Evolutionary conservation across 1,140 invertebrate genomes (phyloP).

Genomic region (Temnothorax curvispinosus): DNA sequence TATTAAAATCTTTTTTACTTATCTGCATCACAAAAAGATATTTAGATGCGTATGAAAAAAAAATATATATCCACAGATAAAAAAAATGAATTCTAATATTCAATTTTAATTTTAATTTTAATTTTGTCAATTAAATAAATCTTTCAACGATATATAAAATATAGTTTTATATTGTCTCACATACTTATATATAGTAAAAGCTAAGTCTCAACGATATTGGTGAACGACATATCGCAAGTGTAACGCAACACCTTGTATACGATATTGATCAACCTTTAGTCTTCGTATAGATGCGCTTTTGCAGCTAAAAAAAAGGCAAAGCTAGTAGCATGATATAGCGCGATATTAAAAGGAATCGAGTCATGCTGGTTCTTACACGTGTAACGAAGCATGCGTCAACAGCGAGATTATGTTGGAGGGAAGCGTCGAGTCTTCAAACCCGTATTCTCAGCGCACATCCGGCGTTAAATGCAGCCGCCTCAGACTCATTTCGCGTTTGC

Average conservation of each 20-base stretch:
- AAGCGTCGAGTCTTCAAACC: background rate
- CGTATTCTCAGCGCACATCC: background rate
- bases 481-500: background rate
- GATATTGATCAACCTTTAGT: background rate
- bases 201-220: background rate
- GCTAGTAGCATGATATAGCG: slow-evolving; percentile 13
- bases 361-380: slow-evolving; percentile 1
- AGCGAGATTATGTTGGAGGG: slow-evolving; percentile 13
- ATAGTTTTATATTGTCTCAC: background rate
- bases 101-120: background rate
- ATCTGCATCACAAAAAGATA: background rate
- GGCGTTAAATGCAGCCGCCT: slow-evolving; percentile 4
- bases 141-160: background rate
- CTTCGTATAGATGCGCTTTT: background rate
- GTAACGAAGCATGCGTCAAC: slow-evolving; percentile 31
- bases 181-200: background rate
- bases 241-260: background rate
- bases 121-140: background rate
- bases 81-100: background rate
- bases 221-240: background rate
- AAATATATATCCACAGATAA: background rate
- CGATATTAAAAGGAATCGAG: slow-evolving; percentile 20
- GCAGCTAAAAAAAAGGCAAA: background rate
- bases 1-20: background rate
- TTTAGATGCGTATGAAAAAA: background rate